These are phyloP conservation scores for Biston betularia DNA, from an alignment of 2,888 invertebrate species.

Conservation along the genomic window DNA sequence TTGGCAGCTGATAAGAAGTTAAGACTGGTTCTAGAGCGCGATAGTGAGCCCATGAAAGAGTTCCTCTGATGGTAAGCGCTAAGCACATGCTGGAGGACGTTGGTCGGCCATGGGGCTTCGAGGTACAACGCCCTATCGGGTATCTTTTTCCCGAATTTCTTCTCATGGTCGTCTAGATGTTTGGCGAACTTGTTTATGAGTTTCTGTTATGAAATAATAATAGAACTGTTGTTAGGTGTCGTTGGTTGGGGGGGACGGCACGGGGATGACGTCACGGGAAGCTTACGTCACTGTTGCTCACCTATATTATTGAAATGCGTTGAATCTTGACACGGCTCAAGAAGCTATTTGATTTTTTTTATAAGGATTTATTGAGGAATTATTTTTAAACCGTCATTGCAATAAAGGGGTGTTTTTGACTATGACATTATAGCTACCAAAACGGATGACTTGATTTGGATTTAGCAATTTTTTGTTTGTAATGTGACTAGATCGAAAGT, in stretches of 20 bases:
- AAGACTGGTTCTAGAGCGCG: conserved; percentile 85
- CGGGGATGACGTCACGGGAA: conserved; percentile 16
- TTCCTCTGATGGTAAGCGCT: conserved; percentile 72
- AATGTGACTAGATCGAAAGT: too few species aligned
- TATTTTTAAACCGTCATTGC: too few species aligned
- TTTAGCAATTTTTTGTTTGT: too few species aligned
- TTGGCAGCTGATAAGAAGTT: conserved; percentile 70
- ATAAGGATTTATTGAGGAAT: too few species aligned
- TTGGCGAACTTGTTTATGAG: conserved; percentile 69
- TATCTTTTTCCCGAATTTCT: conserved; percentile 73
- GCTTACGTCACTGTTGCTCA: conserved; percentile 8
- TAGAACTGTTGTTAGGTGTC: conserved; percentile 13
- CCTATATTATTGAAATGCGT: conserved; percentile 35
- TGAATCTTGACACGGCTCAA: conserved; percentile 1
- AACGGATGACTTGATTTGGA: too few species aligned
- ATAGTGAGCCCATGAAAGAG: conserved; percentile 83
- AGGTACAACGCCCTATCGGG: conserved; percentile 66
- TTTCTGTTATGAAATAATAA: conserved; percentile 64
- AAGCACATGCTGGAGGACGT: conserved; percentile 76
- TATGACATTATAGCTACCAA: too few species aligned
- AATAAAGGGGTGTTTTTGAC: too few species aligned
- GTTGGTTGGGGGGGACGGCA: conserved; percentile 21
- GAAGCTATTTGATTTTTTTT: too few species aligned
- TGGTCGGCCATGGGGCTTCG: conserved; percentile 77
- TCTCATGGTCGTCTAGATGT: conserved; percentile 79